Evolutionary conservation across 2,113 vertebrate genomes (phyloP).

Genomic region (Podarcis muralis): DNA sequence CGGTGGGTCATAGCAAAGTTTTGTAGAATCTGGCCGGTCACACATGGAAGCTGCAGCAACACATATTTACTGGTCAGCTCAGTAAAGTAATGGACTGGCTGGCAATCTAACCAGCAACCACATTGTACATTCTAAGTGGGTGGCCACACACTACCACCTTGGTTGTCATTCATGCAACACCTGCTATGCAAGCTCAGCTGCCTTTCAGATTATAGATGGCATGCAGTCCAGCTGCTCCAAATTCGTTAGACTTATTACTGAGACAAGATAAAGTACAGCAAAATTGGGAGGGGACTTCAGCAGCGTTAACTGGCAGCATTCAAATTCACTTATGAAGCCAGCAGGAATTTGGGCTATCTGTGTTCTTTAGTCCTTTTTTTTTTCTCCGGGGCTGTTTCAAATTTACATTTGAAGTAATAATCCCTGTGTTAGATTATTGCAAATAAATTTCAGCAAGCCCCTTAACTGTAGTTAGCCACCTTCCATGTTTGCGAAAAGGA

Average conservation of each 20-base stretch:
- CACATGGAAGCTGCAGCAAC: background rate
- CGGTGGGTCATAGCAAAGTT: background rate
- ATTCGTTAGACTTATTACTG: background rate
- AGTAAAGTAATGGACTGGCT: background rate
- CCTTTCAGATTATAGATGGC: background rate
- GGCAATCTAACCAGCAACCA: background rate
- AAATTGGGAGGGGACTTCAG: background rate
- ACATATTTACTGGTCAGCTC: background rate
- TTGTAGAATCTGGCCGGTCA: background rate
- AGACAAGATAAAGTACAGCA: background rate
- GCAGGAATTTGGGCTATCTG: background rate
- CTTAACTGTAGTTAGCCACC: background rate
- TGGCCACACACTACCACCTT: background rate
- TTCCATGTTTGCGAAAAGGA: background rate
- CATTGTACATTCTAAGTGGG: background rate
- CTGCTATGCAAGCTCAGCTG: background rate
- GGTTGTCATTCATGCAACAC: background rate
- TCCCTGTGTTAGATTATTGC: too few relatives aligned
- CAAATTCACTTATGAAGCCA: too few relatives aligned
- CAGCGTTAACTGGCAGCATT: background rate
- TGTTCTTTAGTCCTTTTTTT: background rate
- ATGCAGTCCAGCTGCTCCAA: background rate
- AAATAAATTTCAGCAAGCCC: background rate
- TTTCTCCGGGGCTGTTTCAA: too few relatives aligned
- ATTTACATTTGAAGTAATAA: background rate